phyloP scores from a whole-genome alignment of 1,140 invertebrate genomes.

The Drosophila azteca region DNA sequence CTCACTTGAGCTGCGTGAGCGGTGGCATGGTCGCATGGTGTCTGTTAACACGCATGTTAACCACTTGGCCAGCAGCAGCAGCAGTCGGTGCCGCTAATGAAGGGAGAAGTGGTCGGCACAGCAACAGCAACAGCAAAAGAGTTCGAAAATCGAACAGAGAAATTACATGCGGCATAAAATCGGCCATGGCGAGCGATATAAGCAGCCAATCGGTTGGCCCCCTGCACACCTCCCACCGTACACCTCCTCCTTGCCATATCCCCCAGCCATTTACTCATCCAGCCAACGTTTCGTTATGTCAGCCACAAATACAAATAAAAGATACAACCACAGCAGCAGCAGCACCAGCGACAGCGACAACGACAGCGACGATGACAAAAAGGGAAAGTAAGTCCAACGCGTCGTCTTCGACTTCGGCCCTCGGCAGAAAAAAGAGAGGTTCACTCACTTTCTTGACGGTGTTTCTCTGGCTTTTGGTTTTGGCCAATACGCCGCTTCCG shows the following conservation, averaged over 20 bases:
- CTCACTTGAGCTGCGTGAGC: conserved; percentile 38
- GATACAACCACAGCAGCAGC: conserved; percentile 8
- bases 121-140: conserved; percentile 5
- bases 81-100: conserved; percentile 30
- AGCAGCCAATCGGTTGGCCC: conserved; percentile 50
- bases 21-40: conserved; percentile 27
- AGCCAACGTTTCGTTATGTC: conserved; percentile 64
- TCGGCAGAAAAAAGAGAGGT: conserved; percentile 41
- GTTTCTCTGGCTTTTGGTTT: conserved; percentile 38
- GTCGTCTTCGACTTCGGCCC: conserved; percentile 46
- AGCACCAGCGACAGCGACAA: conserved; percentile 12
- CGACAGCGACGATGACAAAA: conserved; percentile 60
- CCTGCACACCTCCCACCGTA: background rate
- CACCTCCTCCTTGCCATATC: background rate
- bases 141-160: conserved; percentile 50
- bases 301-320: conserved; percentile 27
- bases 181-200: conserved; percentile 51
- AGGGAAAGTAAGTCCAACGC: conserved; percentile 79
- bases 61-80: conserved; percentile 32
- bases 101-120: conserved; percentile 17
- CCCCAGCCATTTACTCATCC: conserved; percentile 14
- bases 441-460: conserved; percentile 58
- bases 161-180: conserved; percentile 31
- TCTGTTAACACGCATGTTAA: conserved; percentile 70
- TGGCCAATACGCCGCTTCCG: conserved; percentile 58